Base-by-base conservation (phyloP, 2,797 vertebrate species). In the Pogoniulus pusillus region DNA sequence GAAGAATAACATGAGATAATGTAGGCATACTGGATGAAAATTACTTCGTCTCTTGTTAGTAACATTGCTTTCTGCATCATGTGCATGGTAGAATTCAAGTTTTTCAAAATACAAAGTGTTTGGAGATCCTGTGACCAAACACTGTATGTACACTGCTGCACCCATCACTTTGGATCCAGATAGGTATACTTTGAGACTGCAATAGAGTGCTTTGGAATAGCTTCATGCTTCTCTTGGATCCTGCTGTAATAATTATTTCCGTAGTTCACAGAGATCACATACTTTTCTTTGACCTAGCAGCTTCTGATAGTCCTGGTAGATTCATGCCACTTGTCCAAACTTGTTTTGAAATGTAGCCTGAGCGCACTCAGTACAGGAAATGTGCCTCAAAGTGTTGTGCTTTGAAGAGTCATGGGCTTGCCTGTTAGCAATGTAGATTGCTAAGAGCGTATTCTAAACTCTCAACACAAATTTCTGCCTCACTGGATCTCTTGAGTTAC, bases 401-500 rank as follows among this genome's bases (percentile, higher is more conserved):
- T 87, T 79, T 70, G 43, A 57, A 32, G 59, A 82, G 43, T 10
- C 53, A 16, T 29, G 53, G 53, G 37, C 89, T 91, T 79, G 35
- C 66, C 41, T 76, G 35, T 75, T 53, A 27, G 60, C 57, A 64
- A 47, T 70, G 22, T 85, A 30, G 73, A 58, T 87, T 91, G 64
- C 18, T 7, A 32, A 63, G 82, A 87, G 85, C 37, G 89, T 85
- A 66, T 35, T 72, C 65, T 69, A 5, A 69, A 81, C n/a, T 60
- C 76, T 89, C 51, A 53, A 87, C 70, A 82, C 63, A 82, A 47
- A 90, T 87, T 95, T 89, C 85, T 91, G 85, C 87, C 59, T 95
- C 80, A 26, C 29, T 89, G 83, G 80, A 43, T 89, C 91, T 92
- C 57, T 65, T 85, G 51, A 83, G 43, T 70, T 83, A 27, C 0